These are phyloP conservation scores for Bolinopsis microptera DNA, from an alignment of 37 sponge, comb jelly and placozoan species.

Conservation along the genomic window DNA sequence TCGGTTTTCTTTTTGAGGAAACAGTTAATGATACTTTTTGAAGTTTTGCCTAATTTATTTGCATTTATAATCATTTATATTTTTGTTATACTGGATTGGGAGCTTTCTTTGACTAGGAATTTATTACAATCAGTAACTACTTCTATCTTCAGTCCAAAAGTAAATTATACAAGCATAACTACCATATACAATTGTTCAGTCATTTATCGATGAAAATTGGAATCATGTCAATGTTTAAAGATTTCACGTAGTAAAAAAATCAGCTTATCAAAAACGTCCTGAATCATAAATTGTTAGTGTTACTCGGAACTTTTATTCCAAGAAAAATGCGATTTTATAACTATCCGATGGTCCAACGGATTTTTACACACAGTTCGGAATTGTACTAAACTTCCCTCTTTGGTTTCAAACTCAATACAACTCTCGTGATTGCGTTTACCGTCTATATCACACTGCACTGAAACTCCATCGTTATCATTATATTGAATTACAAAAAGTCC, in stretches of 20 bases:
- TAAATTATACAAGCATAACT: too few relatives aligned
- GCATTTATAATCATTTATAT: background rate
- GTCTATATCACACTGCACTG: conserved; percentile 22
- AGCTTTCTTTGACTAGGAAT: background rate
- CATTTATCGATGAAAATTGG: too few relatives aligned
- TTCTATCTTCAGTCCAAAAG: too few relatives aligned
- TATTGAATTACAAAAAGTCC: conserved; percentile 13
- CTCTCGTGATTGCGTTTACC: background rate
- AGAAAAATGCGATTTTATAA: background rate
- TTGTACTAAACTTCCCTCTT: background rate
- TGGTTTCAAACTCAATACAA: background rate
- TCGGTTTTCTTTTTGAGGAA: background rate
- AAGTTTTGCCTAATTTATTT: background rate
- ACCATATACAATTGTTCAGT: too few relatives aligned
- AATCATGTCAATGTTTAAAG: too few relatives aligned
- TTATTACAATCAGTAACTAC: too few relatives aligned
- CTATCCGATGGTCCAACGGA: background rate
- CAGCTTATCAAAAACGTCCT: too few relatives aligned
- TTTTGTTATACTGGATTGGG: background rate
- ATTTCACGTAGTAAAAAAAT: too few relatives aligned
- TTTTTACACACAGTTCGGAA: conserved; percentile 6
- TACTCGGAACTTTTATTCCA: background rate
- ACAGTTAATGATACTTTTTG: background rate
- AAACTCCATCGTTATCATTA: background rate
- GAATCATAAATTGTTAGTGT: too few relatives aligned